Evolutionary conservation across 2,113 vertebrate species (phyloP).

Genomic region (Muntiacus muntjak): DNA sequence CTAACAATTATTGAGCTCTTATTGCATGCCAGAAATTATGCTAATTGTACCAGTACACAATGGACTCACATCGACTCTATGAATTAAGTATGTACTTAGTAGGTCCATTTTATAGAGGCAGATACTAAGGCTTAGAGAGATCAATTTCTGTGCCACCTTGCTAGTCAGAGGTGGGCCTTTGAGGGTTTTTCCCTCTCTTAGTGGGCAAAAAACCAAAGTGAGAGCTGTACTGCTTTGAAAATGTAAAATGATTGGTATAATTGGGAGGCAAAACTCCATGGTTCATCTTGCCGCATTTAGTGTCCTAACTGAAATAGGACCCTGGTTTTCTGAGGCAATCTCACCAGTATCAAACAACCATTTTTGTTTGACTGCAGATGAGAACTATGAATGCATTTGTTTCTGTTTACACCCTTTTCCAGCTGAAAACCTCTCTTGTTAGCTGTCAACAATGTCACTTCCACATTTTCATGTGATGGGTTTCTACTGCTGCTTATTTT

Average conservation of each 20-base stretch:
- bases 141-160: not conserved
- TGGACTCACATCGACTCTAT: not conserved
- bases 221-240: conserved; percentile 16
- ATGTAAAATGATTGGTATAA: not conserved
- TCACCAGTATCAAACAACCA: conserved; percentile 33
- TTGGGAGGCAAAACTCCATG: not conserved
- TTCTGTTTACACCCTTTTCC: conserved; percentile 77
- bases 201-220: fast-evolving
- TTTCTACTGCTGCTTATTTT: conserved; percentile 85
- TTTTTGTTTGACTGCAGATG: conserved; percentile 60
- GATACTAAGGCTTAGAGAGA: not conserved
- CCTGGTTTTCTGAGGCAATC: conserved; percentile 22
- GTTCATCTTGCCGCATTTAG: not conserved
- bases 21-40: not conserved
- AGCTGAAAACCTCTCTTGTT: conserved; percentile 76
- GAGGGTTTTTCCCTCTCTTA: not conserved
- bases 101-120: not conserved
- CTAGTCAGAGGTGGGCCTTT: not conserved
- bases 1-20: not conserved
- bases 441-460: conserved; percentile 79
- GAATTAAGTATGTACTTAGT: not conserved
- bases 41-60: not conserved
- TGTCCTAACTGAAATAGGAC: conserved; percentile 25
- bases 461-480: conserved; percentile 79
- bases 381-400: conserved; percentile 65